Evolutionary conservation across 2,888 invertebrate genomes (phyloP).

Genomic region (Axea sp.): DNA sequence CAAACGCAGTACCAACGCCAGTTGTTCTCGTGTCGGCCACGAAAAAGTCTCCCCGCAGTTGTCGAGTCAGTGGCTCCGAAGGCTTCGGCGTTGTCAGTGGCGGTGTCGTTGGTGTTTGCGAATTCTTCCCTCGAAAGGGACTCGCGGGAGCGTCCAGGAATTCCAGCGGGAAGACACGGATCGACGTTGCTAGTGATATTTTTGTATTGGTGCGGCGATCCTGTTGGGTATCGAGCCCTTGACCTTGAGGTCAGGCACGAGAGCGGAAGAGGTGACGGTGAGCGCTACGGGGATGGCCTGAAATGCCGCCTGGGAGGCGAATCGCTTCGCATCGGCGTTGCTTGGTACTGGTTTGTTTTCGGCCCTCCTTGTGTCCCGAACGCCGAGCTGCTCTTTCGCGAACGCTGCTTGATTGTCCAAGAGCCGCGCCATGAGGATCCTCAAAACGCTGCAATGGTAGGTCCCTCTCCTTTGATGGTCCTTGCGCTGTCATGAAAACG

Average conservation of each 20-base stretch:
- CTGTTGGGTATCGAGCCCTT: constrained; percentile 17
- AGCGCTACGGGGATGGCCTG: constrained; percentile 13
- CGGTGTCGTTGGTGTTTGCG: neutral
- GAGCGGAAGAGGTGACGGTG: constrained; percentile 10
- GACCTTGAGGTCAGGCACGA: constrained; percentile 41
- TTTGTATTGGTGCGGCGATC: neutral
- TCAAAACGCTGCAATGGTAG: constrained; percentile 78
- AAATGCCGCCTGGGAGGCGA: constrained; percentile 15
- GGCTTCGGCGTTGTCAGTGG: neutral
- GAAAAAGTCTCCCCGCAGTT: constrained; percentile 17
- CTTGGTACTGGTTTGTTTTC: constrained; percentile 42
- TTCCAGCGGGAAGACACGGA: too few relatives aligned
- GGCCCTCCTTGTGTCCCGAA: constrained; percentile 54
- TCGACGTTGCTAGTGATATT: too few relatives aligned
- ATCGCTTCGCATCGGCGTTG: constrained; percentile 10
- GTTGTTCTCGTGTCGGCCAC: constrained; percentile 66
- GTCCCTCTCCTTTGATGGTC: too few relatives aligned
- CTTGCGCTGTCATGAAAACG: too few relatives aligned
- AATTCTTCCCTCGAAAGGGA: neutral
- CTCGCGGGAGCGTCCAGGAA: neutral
- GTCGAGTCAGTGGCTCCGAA: neutral
- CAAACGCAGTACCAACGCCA: constrained; percentile 77
- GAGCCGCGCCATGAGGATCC: constrained; percentile 79
- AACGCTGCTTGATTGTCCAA: constrained; percentile 40
- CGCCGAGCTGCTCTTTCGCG: constrained; percentile 64